Evolutionary conservation across 1,140 invertebrate genomes (phyloP).

Genomic region (Gonatopus flavifemur): DNA sequence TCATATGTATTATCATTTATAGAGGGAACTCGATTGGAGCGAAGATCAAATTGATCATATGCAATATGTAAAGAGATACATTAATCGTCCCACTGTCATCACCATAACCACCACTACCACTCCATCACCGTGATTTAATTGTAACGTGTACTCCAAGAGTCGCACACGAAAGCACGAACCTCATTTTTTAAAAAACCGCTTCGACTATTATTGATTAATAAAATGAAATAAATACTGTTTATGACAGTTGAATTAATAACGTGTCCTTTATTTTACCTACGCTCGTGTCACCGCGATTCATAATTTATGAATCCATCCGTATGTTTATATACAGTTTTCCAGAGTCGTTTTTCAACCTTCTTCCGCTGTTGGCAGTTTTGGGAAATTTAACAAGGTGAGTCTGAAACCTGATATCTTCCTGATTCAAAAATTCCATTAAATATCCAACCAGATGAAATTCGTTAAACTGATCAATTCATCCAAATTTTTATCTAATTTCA

Average conservation of each 20-base stretch:
- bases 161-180: constrained; percentile 29
- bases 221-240: constrained; percentile 45
- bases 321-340: too few species aligned
- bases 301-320: too few species aligned
- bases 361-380: too few species aligned
- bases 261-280: neutral
- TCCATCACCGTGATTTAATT: constrained; percentile 8
- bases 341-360: too few species aligned
- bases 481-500: too few species aligned
- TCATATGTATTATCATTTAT: too few species aligned
- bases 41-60: constrained; percentile 5
- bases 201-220: constrained; percentile 41
- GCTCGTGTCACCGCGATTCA: too few species aligned
- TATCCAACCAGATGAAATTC: too few species aligned
- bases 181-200: constrained; percentile 36
- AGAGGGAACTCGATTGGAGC: constrained; percentile 19
- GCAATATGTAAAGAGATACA: constrained; percentile 18
- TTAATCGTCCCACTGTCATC: constrained; percentile 8
- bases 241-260: constrained; percentile 28
- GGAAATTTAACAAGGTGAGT: too few species aligned
- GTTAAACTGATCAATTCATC: too few species aligned
- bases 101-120: neutral
- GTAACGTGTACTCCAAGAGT: constrained; percentile 28
- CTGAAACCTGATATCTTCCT: too few species aligned
- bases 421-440: too few species aligned